Evolutionary conservation across 2,888 invertebrate species (phyloP).

Genomic region (Nemapogon koenigi): DNA sequence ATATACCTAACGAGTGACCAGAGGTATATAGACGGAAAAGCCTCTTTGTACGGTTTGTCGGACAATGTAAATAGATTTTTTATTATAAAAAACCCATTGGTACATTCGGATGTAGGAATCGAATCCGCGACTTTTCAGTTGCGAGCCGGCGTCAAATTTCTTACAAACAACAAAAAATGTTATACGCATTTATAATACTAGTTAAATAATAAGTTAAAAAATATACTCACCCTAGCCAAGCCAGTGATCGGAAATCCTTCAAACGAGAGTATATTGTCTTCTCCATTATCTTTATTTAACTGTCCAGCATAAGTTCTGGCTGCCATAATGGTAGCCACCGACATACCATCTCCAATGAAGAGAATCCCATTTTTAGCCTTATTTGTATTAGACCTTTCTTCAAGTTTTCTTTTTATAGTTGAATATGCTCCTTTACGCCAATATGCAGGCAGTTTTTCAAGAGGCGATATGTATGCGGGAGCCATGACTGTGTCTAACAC

Average conservation of each 20-base stretch:
- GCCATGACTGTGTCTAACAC: constrained; percentile 44
- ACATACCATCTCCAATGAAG: constrained; percentile 84
- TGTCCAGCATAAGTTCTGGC: constrained; percentile 74
- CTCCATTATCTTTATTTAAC: constrained; percentile 52
- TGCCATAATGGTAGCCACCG: constrained; percentile 75
- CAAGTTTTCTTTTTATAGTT: constrained; percentile 33
- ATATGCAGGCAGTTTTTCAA: constrained; percentile 44
- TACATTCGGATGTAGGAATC: too few relatives aligned
- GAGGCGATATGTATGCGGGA: constrained; percentile 37
- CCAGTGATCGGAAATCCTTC: constrained; percentile 74
- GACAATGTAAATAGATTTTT: too few relatives aligned
- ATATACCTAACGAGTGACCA: too few relatives aligned
- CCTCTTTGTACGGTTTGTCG: too few relatives aligned
- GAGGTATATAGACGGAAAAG: too few relatives aligned
- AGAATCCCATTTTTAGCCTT: constrained; percentile 75
- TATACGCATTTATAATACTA: background rate
- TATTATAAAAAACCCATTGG: too few relatives aligned
- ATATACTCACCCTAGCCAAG: constrained; percentile 67
- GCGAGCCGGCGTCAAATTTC: too few relatives aligned
- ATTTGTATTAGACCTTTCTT: constrained; percentile 28
- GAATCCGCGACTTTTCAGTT: too few relatives aligned
- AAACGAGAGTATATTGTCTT: constrained; percentile 69
- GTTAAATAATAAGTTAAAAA: background rate
- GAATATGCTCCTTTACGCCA: constrained; percentile 39
- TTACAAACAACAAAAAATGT: too few relatives aligned